phyloP scores from a whole-genome alignment of 2,888 invertebrate genomes.

The Dioctria linearis region DNA sequence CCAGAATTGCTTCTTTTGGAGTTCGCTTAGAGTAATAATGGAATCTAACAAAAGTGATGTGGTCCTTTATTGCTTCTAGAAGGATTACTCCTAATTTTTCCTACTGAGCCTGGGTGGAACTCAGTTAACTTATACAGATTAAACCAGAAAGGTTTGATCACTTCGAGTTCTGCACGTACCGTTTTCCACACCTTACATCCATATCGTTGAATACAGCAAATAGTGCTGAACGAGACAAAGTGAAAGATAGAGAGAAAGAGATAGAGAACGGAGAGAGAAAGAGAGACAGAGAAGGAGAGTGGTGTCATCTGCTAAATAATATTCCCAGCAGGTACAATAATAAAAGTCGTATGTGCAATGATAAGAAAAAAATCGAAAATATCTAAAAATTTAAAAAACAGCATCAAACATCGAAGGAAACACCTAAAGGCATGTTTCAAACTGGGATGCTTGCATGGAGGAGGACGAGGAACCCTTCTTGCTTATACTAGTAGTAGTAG shows the following conservation, averaged over 20 bases:
- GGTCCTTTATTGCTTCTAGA: too few species aligned
- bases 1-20: too few species aligned
- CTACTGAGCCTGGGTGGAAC: too few species aligned
- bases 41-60: too few species aligned
- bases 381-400: not conserved
- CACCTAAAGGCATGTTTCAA: not conserved
- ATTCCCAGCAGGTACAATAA: not conserved
- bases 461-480: not conserved
- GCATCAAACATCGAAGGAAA: not conserved
- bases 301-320: conserved; percentile 1
- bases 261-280: not conserved
- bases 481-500: not conserved
- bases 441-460: not conserved
- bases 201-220: too few species aligned
- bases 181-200: too few species aligned
- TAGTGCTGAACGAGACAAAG: too few species aligned
- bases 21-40: too few species aligned
- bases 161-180: too few species aligned
- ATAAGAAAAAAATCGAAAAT: conserved; percentile 1
- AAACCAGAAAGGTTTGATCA: too few species aligned
- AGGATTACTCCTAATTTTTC: too few species aligned
- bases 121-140: too few species aligned
- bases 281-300: not conserved
- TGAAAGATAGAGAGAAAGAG: not conserved
- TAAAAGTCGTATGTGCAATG: not conserved